Evolutionary conservation across 2,113 vertebrate species (phyloP).

Genomic region (Salvelinus alpinus): DNA sequence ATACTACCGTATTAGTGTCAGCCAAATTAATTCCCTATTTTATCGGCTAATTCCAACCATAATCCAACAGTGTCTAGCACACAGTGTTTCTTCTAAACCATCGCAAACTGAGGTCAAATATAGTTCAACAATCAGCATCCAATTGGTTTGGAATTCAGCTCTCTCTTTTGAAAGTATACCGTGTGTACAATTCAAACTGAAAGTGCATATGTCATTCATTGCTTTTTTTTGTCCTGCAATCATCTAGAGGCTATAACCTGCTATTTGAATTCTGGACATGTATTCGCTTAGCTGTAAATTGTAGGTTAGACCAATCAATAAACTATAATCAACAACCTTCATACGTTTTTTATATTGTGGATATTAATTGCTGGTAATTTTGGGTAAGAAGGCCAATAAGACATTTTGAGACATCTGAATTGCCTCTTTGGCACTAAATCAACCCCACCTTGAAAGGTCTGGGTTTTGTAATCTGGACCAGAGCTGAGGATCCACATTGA

Average conservation of each 20-base stretch:
- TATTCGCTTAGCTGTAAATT: too few relatives aligned
- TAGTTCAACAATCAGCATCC: conserved; percentile 16
- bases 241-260: too few relatives aligned
- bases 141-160: conserved; percentile 27
- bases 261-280: too few relatives aligned
- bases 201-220: too few relatives aligned
- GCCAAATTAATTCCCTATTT: background rate
- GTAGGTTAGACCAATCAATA: too few relatives aligned
- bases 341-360: too few relatives aligned
- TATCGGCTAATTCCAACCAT: background rate
- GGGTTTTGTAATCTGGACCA: background rate
- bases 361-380: background rate
- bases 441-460: background rate
- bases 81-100: background rate
- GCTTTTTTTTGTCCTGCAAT: too few relatives aligned
- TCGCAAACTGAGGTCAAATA: background rate
- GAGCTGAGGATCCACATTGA: background rate
- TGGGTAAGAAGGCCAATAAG: background rate
- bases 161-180: background rate
- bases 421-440: background rate
- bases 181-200: too few relatives aligned
- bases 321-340: too few relatives aligned
- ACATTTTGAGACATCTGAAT: background rate
- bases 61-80: background rate
- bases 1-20: background rate